These are phyloP conservation scores for Metridium senile DNA, from an alignment of 92 coral and sea anemone species.

Conservation along the genomic window DNA sequence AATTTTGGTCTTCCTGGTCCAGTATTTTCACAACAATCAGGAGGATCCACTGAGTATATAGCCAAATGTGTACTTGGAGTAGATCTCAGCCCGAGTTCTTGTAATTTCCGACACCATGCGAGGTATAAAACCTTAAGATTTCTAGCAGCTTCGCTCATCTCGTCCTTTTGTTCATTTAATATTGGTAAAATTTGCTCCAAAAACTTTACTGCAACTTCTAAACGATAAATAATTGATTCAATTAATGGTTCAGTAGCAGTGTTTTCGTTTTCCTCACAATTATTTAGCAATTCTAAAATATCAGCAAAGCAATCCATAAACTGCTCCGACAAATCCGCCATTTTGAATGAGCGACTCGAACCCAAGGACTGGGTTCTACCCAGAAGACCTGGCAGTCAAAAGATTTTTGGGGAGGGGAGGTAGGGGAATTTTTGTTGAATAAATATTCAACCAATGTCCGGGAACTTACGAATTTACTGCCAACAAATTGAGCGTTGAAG, in stretches of 20 bases:
- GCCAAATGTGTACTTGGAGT: constrained; percentile 63
- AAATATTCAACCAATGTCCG: background rate
- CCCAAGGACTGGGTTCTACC: background rate
- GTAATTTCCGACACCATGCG: constrained; percentile 65
- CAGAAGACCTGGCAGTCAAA: background rate
- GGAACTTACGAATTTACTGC: background rate
- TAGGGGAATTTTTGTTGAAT: background rate
- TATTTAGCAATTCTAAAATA: background rate
- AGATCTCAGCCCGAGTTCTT: constrained; percentile 48
- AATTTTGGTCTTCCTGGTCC: constrained; percentile 64
- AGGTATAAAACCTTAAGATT: constrained; percentile 39
- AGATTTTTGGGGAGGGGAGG: background rate
- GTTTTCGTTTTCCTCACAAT: constrained; percentile 14
- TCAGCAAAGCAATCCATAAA: background rate
- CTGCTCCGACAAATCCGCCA: constrained; percentile 9
- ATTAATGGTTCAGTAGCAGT: background rate
- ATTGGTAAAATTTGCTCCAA: constrained; percentile 51
- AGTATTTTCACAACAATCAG: constrained; percentile 27
- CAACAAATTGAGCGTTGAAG: background rate
- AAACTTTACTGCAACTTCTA: constrained; percentile 46
- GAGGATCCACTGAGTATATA: constrained; percentile 48
- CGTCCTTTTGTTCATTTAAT: constrained; percentile 45
- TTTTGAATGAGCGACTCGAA: background rate
- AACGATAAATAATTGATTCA: constrained; percentile 18
- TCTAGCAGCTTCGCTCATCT: constrained; percentile 38